Percentiles rank a stretch among this genome's conserved stretches.
Evolutionary conservation across 2,888 invertebrate genomes (phyloP).

Genomic region (Zaprionus bogoriensis): DNA sequence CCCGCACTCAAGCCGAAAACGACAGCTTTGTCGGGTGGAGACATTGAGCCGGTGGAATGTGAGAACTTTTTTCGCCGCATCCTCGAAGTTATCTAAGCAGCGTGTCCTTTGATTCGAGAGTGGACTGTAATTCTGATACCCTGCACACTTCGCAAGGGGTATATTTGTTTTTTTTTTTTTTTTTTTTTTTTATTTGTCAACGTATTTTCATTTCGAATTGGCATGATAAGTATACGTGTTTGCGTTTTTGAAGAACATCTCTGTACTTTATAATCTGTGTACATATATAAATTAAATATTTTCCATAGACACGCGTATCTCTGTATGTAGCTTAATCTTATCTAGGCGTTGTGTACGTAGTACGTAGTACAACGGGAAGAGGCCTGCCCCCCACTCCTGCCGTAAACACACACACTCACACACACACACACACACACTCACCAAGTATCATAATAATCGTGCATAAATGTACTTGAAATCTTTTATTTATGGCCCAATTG

Average conservation of each 20-base stretch:
- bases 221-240: neutral
- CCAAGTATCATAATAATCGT: neutral
- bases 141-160: too few relatives aligned
- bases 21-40: neutral
- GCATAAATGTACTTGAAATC: neutral
- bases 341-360: constrained; percentile 18
- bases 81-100: neutral
- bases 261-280: neutral
- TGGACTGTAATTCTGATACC: neutral
- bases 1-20: neutral
- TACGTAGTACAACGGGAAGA: constrained; percentile 31
- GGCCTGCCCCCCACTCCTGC: constrained; percentile 19
- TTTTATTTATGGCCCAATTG: neutral
- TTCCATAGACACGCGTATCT: neutral
- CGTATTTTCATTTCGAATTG: neutral
- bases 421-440: too few relatives aligned
- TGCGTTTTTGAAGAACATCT: neutral
- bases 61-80: neutral
- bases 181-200: neutral
- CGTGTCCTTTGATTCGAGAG: neutral
- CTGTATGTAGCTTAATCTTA: constrained; percentile 19
- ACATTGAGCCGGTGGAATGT: neutral
- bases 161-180: neutral
- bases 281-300: neutral
- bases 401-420: too few relatives aligned